Evolutionary conservation across 2,797 vertebrate species (phyloP), one percentile per base, ranked within the genome.

Genomic region (Thripadectes ignobilis): DNA sequence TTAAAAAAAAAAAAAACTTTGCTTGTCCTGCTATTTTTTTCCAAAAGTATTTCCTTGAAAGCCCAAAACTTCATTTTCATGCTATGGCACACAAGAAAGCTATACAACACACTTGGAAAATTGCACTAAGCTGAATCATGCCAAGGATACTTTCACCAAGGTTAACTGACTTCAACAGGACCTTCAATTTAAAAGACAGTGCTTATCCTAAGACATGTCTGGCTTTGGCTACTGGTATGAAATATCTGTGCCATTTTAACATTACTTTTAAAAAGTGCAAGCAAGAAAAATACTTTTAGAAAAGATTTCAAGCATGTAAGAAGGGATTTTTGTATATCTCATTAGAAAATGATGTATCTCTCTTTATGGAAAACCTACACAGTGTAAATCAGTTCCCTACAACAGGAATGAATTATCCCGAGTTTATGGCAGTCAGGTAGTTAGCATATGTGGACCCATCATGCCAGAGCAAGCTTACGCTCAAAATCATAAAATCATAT

Each of bases 361-460:
- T 58, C n/a, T 61, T 75, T 76, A 49, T 66, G n/a, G 39, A 84
- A 73, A 48, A 58, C 32, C 22, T 51, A 62, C 29, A 73, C 11
- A 77, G 12, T 1, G 2, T 51, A 68, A 76, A 80, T 48, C 71
- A 55, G 8, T 52, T 66, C 12, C 34, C 10, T 45, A 45, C 4
- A 45, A 45, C 3, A 36, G 12, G 12, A 73, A 68, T 61, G 10
- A 18, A 34, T 68, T 58, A 58, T 55, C 49, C 48, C 38, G 18
- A 63, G 14, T 61, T 91, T 52, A 43, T 59, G 14, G 22, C 18
- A 63, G 38, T 26, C 29, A 46, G 5, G 5, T 24, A 74, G 34
- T 49, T 65, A 32, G 14, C 29, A 30, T 22, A 39, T 12, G n/a
- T 0, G 2, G 17, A 34, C 8, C 2, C 9, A 43, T 36, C 27